Conservation (phyloP, 1,140 invertebrate genomes). For the Oncopodura yosiiana region DNA sequence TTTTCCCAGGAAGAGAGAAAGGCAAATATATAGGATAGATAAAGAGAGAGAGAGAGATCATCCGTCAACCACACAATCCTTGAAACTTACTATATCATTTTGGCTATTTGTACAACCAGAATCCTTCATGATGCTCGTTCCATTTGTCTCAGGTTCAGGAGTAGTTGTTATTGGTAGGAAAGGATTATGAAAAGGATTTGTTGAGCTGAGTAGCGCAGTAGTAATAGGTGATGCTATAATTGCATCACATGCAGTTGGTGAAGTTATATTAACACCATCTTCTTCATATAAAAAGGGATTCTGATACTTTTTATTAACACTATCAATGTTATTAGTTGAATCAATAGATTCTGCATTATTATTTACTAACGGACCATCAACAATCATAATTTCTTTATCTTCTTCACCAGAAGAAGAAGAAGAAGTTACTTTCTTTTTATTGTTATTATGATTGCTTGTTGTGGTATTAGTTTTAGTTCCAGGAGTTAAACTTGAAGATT, state of each 20-base stretch:
- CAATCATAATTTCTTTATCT: conserved; percentile 28
- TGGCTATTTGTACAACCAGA: conserved; percentile 13
- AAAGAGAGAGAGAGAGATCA: too few relatives aligned
- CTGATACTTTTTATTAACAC: conserved; percentile 38
- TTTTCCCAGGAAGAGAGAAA: too few relatives aligned
- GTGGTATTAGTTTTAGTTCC: conserved; percentile 31
- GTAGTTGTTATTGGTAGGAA: conserved; percentile 23
- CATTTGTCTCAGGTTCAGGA: conserved; percentile 1
- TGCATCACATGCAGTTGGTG: not conserved
- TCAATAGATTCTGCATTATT: not conserved
- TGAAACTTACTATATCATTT: conserved; percentile 14
- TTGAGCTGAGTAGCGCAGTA: conserved; percentile 26
- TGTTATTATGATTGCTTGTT: conserved; percentile 17
- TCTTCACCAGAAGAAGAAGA: not conserved
- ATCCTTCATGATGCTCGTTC: conserved; percentile 6
- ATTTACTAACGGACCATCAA: conserved; percentile 29
- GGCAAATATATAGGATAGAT: too few relatives aligned
- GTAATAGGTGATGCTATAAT: conserved; percentile 22
- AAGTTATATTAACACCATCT: not conserved
- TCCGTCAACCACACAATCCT: too few relatives aligned
- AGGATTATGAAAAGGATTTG: conserved; percentile 35
- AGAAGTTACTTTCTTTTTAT: not conserved
- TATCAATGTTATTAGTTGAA: conserved; percentile 35
- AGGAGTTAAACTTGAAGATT: conserved; percentile 36
- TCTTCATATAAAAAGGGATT: conserved; percentile 39